Conservation (phyloP, 2,113 vertebrate species). For the Neomonachus schauinslandi region DNA sequence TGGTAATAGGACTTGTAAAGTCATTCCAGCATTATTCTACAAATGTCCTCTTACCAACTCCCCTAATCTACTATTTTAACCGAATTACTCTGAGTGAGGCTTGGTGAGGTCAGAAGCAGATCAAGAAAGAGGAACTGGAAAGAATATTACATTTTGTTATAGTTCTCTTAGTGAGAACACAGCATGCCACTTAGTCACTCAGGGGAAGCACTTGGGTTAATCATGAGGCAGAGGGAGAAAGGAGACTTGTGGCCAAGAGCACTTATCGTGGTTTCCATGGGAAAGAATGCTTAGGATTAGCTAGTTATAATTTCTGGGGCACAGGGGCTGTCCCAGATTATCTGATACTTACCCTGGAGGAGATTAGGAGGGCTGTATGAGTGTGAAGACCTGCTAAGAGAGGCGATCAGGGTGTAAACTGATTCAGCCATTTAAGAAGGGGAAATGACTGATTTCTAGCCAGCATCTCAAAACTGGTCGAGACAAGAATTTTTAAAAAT, state of each 20-base stretch:
- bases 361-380: background rate
- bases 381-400: background rate
- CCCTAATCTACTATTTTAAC: background rate
- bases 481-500: background rate
- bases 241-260: background rate
- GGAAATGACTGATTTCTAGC: background rate
- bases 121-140: background rate
- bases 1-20: background rate
- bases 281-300: background rate
- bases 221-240: background rate
- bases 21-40: background rate
- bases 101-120: background rate
- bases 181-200: background rate
- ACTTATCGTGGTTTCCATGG: background rate
- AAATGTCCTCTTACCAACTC: background rate
- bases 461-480: background rate
- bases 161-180: background rate
- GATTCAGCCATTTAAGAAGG: too few species aligned
- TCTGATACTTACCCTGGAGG: background rate
- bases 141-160: background rate
- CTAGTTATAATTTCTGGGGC: background rate
- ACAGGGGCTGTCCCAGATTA: background rate
- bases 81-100: background rate
- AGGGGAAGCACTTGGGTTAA: background rate
- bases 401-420: background rate